These are phyloP conservation scores for Leptinotarsa undecemlineata DNA, from an alignment of 1,140 invertebrate genomes.

Conservation along the genomic window DNA sequence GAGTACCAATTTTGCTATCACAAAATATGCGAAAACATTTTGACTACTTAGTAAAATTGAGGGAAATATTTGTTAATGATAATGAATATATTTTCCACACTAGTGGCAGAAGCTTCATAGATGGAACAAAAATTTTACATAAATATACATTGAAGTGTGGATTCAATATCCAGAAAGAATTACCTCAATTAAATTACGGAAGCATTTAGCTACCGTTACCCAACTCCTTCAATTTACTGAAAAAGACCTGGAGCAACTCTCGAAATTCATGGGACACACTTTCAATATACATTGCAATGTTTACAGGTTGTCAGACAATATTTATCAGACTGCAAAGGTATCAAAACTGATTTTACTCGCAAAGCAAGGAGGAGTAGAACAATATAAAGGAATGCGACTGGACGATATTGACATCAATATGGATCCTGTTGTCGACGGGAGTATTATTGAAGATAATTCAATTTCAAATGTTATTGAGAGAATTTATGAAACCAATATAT, in stretches of 20 bases:
- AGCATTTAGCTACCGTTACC: too few relatives aligned
- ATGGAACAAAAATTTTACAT: too few relatives aligned
- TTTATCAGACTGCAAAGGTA: slow-evolving; percentile 26
- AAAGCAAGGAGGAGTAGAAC: slow-evolving; percentile 23
- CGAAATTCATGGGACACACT: slow-evolving; percentile 3
- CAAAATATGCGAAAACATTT: too few relatives aligned
- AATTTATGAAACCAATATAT: too few relatives aligned
- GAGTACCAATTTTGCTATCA: too few relatives aligned
- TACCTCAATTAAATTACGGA: too few relatives aligned
- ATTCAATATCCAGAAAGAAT: too few relatives aligned
- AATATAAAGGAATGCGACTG: slow-evolving; percentile 26
- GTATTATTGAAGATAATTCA: not conserved
- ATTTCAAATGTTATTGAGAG: not conserved
- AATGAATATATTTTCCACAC: too few relatives aligned
- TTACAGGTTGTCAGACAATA: slow-evolving; percentile 25
- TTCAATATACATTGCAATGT: slow-evolving; percentile 16
- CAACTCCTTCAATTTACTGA: not conserved
- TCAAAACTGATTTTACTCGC: slow-evolving; percentile 22
- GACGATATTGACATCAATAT: slow-evolving; percentile 29
- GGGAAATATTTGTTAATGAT: too few relatives aligned
- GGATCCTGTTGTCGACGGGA: not conserved
- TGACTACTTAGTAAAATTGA: too few relatives aligned
- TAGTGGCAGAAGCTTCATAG: too few relatives aligned
- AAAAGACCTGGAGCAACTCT: slow-evolving; percentile 11
- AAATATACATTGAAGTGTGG: too few relatives aligned